Base-by-base conservation (phyloP, 1,140 invertebrate genomes). In the Portunus trituberculatus region DNA sequence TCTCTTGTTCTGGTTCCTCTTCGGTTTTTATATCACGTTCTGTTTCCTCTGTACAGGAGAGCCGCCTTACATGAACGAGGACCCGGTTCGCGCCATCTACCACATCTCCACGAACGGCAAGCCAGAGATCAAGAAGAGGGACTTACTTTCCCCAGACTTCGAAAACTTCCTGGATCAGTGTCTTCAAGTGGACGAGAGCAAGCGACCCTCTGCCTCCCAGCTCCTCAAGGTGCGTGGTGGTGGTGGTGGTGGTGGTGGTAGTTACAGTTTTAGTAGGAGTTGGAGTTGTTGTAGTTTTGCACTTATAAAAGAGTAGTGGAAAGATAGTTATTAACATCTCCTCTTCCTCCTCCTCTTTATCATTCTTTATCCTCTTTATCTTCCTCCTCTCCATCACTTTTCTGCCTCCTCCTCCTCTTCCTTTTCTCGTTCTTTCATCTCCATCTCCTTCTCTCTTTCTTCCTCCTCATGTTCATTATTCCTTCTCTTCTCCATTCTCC, bases 51-150 rank as follows among this genome's bases (percentile, higher is more conserved):
- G 39, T 39, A 6, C 87, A 96, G 98, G 98, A 8, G 97, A 98
- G 96, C 98, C 98, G 31, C 98, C 98, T 20, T 98, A 98, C 96
- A 96, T 98, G 46, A 98, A 98, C 96, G 98, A 98, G 97, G 97
- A 97, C 95, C 98, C 97, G 29, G 96, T 98, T 3, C 97, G 97
- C 97, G 98, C 98, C 6, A 96, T 98, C n/a, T 97, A 98, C 96
- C 97, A 98, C 59, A 98, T 98, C 95, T 97, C 98, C n/a, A 97
- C 97, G 0, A 98, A 98, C 96, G 98, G 98, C 12, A 98, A 98
- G 96, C 98, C 98, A 31, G 97, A 97, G 93, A 97, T 98, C 94
- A 97, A 98, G 95, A 97, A 97, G 93, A 97, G 97, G 76, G 97
- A 97, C 59, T 97, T 97, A 94, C 96, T 98, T n/a, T 97, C 97